Percentiles rank a stretch among this genome's conserved stretches.
Evolutionary conservation across 1,140 invertebrate species (phyloP).

Genomic region (Drosophila mojavensis): DNA sequence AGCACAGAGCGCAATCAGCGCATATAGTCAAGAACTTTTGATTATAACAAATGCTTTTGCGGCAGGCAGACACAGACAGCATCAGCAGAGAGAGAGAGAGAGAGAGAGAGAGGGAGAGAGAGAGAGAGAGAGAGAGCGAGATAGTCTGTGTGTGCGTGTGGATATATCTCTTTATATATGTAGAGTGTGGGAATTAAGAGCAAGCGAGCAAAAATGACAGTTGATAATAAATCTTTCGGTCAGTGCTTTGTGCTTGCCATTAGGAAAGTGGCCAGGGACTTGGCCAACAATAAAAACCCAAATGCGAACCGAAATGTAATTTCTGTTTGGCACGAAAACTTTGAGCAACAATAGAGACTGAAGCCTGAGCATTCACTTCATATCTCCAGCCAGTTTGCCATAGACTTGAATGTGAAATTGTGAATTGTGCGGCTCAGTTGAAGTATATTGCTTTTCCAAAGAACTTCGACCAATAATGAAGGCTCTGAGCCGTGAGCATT

Average conservation of each 20-base stretch:
- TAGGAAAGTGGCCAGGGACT: constrained; percentile 63
- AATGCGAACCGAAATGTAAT: constrained; percentile 59
- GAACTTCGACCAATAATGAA: too few species aligned
- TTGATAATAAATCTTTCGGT: constrained; percentile 76
- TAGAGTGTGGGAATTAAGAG: constrained; percentile 1
- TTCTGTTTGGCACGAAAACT: constrained; percentile 70
- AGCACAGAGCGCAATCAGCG: constrained; percentile 50
- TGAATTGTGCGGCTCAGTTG: too few species aligned
- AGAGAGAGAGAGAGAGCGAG: constrained; percentile 1
- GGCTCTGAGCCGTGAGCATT: too few species aligned
- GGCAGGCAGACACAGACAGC: constrained; percentile 27
- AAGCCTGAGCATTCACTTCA: constrained; percentile 1
- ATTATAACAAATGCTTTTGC: constrained; percentile 75
- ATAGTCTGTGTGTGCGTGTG: neutral
- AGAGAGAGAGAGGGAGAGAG: neutral
- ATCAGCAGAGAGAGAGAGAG: constrained; percentile 3
- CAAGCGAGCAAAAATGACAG: constrained; percentile 53
- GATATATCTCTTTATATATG: neutral
- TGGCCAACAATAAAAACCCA: constrained; percentile 59
- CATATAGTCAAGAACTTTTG: constrained; percentile 70
- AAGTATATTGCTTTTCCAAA: too few species aligned
- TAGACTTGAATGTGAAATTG: neutral
- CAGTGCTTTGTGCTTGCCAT: constrained; percentile 58
- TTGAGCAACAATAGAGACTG: constrained; percentile 14
- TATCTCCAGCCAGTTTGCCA: neutral